Conservation (phyloP, 2,888 invertebrate genomes). For the Cactoblastis cactorum region DNA sequence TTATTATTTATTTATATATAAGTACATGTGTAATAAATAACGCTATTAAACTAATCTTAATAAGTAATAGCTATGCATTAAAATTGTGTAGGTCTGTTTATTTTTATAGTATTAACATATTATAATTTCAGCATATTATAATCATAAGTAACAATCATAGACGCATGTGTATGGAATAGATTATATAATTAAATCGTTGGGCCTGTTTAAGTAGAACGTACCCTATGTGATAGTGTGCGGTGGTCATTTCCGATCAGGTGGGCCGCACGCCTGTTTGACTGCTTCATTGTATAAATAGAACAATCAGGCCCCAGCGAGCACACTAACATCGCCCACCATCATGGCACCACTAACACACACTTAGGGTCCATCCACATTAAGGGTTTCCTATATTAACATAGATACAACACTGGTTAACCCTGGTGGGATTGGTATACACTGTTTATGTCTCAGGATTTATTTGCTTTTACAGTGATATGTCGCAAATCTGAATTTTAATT, state of each 20-base stretch:
- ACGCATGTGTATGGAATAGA: not conserved
- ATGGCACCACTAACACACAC: conserved; percentile 16
- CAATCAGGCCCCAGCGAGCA: conserved; percentile 7
- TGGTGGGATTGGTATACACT: not conserved
- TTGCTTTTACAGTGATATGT: too few species aligned
- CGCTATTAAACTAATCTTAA: too few species aligned
- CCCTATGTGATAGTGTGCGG: too few species aligned
- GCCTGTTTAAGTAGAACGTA: too few species aligned
- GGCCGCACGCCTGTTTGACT: too few species aligned
- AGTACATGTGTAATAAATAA: too few species aligned
- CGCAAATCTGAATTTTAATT: too few species aligned
- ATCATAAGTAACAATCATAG: not conserved
- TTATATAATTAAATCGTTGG: not conserved
- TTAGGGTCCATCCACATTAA: not conserved
- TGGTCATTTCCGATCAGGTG: not conserved
- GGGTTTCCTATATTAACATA: not conserved
- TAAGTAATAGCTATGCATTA: too few species aligned
- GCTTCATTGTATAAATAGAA: not conserved
- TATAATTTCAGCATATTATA: too few species aligned
- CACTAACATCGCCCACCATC: conserved; percentile 19
- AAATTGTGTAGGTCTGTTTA: too few species aligned
- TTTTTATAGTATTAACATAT: too few species aligned
- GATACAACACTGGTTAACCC: not conserved
- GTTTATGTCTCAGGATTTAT: not conserved
- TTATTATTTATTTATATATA: too few species aligned